Evolutionary conservation across 2,888 invertebrate species (phyloP).

Genomic region (Geophilus truncorum): DNA sequence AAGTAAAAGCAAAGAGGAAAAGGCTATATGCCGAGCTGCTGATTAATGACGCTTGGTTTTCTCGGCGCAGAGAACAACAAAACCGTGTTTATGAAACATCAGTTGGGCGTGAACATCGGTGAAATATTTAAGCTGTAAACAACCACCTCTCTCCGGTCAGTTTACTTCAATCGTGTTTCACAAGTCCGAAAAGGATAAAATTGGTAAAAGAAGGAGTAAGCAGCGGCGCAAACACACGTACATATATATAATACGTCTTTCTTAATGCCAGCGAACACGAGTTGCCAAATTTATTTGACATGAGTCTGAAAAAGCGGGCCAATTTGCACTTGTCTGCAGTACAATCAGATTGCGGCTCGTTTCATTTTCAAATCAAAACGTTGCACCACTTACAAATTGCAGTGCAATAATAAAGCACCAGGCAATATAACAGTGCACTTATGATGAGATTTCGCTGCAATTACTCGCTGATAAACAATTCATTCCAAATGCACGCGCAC

Average conservation of each 20-base stretch:
- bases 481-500: slow-evolving; percentile 2
- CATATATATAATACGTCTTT: background rate
- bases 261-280: background rate
- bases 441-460: slow-evolving; percentile 13
- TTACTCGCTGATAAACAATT: slow-evolving; percentile 27
- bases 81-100: background rate
- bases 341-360: slow-evolving; percentile 15
- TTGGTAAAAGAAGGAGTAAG: background rate
- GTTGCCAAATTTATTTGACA: background rate
- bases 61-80: background rate
- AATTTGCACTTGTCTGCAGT: background rate
- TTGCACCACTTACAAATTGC: slow-evolving; percentile 21
- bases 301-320: background rate
- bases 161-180: background rate
- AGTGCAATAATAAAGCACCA: slow-evolving; percentile 9
- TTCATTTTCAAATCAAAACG: slow-evolving; percentile 21
- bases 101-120: slow-evolving; percentile 21
- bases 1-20: background rate
- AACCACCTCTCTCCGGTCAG: background rate
- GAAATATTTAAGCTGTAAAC: slow-evolving; percentile 12
- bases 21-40: background rate
- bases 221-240: too few species aligned
- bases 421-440: slow-evolving; percentile 27
- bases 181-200: background rate
- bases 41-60: background rate